Evolutionary conservation across 2,797 vertebrate genomes (phyloP).

Genomic region (Dermochelys coriacea): DNA sequence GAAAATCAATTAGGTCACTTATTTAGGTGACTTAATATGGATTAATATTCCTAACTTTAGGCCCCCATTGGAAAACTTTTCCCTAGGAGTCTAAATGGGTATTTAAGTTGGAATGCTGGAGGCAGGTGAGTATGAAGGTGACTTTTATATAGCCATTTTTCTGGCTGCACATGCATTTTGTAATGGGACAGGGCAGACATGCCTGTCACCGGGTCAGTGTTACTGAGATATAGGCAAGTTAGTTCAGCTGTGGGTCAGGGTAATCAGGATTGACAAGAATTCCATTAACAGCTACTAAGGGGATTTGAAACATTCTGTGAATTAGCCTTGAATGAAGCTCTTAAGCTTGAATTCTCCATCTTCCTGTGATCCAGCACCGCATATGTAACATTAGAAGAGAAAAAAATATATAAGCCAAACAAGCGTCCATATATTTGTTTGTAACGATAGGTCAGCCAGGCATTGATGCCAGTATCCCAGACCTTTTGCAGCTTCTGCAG

Average conservation of each 20-base stretch:
- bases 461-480: neutral
- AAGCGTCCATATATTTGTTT: neutral
- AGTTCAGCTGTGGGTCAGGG: slow-evolving; percentile 12
- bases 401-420: neutral
- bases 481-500: neutral
- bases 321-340: neutral
- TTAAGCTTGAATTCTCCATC: neutral
- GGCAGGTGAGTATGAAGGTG: neutral
- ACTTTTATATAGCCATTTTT: neutral
- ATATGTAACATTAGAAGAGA: neutral
- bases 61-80: slow-evolving; percentile 8
- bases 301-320: neutral
- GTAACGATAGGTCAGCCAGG: neutral
- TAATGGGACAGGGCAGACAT: neutral
- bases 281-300: neutral
- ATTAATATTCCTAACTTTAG: neutral
- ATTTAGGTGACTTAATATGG: neutral
- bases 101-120: neutral
- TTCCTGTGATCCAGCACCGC: neutral
- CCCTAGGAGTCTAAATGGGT: neutral
- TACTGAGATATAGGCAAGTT: neutral
- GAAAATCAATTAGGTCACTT: neutral
- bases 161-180: neutral
- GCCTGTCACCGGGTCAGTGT: neutral
- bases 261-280: slow-evolving; percentile 10